A percentile compares a stretch with the other conserved stretches of the same genome.
These are phyloP conservation scores for Phrynocephalus vlangalii DNA, from an alignment of 2,797 vertebrate species.

Conservation along the genomic window DNA sequence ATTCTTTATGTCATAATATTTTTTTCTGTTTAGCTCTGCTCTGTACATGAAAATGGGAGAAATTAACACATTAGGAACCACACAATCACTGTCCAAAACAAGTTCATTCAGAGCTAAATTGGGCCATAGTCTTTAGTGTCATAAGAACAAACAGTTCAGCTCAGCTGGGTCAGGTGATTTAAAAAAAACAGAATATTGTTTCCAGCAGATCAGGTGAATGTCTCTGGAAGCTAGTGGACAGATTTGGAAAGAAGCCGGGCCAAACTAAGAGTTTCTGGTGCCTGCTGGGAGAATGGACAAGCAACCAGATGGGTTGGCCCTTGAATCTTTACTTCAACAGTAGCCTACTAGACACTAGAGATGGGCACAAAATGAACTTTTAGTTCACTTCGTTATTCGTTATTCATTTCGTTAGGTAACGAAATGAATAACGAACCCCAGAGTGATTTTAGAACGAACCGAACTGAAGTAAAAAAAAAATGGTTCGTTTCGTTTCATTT, in stretches of 20 bases:
- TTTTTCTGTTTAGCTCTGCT: constrained; percentile 64
- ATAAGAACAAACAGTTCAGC: not conserved
- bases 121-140: constrained; percentile 39
- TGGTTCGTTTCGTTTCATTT: no score
- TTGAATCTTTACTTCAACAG: not conserved
- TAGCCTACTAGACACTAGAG: no score
- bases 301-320: not conserved
- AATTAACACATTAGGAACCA: constrained; percentile 58
- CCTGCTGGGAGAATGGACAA: not conserved
- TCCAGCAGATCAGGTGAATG: not conserved
- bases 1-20: constrained; percentile 61
- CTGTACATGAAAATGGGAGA: constrained; percentile 47
- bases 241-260: not conserved
- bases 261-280: not conserved
- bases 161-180: not conserved
- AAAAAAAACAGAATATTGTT: not conserved
- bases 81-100: constrained; percentile 57
- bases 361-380: no score
- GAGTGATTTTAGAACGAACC: no score
- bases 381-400: no score
- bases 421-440: no score
- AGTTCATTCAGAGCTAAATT: constrained; percentile 57
- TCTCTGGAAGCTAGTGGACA: not conserved
- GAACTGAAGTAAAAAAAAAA: no score
- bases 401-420: no score